Evolutionary conservation across 2,797 vertebrate genomes (phyloP).

Genomic region (Melanotaenia maccullochi): DNA sequence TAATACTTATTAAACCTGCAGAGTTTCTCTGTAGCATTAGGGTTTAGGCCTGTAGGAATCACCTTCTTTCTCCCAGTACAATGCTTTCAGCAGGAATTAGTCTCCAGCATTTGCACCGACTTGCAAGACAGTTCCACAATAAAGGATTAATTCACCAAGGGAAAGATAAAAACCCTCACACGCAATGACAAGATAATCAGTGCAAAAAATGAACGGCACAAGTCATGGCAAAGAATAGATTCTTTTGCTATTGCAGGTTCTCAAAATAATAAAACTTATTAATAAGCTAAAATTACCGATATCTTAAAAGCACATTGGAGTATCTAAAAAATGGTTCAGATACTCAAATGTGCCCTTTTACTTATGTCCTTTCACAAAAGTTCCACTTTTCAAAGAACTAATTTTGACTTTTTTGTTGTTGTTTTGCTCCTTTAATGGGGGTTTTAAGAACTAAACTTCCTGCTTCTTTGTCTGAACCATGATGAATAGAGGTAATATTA

Average conservation of each 20-base stretch:
- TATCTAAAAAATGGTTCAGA: background rate
- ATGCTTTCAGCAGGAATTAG: conserved; percentile 59
- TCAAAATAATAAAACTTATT: background rate
- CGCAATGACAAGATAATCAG: conserved; percentile 12
- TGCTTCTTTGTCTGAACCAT: background rate
- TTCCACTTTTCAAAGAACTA: conserved; percentile 11
- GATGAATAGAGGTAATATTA: conserved; percentile 28
- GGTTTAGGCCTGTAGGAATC: conserved; percentile 21
- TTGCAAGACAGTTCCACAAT: conserved; percentile 56
- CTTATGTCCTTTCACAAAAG: background rate
- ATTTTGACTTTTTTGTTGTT: background rate
- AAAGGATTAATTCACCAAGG: conserved; percentile 53
- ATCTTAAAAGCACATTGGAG: background rate
- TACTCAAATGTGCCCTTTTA: background rate
- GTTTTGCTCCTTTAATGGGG: background rate
- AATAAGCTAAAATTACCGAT: background rate
- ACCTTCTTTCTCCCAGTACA: conserved; percentile 39
- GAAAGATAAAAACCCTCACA: conserved; percentile 29
- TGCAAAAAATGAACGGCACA: conserved; percentile 7
- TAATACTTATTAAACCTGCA: conserved; percentile 11
- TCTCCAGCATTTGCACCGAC: conserved; percentile 57
- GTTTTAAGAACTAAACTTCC: conserved; percentile 7
- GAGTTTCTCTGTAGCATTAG: conserved; percentile 29
- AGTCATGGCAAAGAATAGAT: background rate
- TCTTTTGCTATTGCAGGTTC: background rate